These are phyloP conservation scores for Potamarius usumacintae DNA, from an alignment of 2,113 vertebrate species.

Conservation along the genomic window DNA sequence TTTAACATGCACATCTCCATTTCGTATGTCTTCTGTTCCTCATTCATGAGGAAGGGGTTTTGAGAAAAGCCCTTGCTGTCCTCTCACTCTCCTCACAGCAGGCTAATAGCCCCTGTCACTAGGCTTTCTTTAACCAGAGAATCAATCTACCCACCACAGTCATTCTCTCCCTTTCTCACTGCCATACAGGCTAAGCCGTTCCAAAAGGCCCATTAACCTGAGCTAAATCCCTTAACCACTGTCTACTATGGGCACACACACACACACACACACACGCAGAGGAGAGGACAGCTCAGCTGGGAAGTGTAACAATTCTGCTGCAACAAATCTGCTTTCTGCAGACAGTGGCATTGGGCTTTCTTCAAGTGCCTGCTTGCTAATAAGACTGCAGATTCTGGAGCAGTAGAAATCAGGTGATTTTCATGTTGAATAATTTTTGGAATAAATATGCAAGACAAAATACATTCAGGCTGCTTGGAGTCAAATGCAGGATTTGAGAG, in stretches of 20 bases:
- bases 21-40: not conserved
- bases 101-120: constrained; percentile 55
- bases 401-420: constrained; percentile 34
- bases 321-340: constrained; percentile 28
- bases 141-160: constrained; percentile 55
- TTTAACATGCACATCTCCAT: not conserved
- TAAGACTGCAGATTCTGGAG: not conserved
- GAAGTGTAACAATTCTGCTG: constrained; percentile 33
- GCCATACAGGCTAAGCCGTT: constrained; percentile 51
- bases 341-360: not conserved
- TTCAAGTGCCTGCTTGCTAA: constrained; percentile 25
- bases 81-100: constrained; percentile 51
- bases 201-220: constrained; percentile 57
- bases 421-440: constrained; percentile 33
- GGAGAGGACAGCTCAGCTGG: constrained; percentile 46
- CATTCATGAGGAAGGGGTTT: constrained; percentile 14
- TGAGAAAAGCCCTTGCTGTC: constrained; percentile 33
- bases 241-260: constrained; percentile 44
- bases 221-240: constrained; percentile 55
- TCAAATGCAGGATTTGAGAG: constrained; percentile 27
- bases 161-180: constrained; percentile 53
- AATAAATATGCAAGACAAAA: constrained; percentile 14
- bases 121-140: constrained; percentile 57
- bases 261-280: constrained; percentile 36
- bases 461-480: not conserved